Evolutionary conservation across 2,888 invertebrate genomes (phyloP), one percentile per base, ranked within the genome.

Genomic region (Polydrusus pterygomalis): DNA sequence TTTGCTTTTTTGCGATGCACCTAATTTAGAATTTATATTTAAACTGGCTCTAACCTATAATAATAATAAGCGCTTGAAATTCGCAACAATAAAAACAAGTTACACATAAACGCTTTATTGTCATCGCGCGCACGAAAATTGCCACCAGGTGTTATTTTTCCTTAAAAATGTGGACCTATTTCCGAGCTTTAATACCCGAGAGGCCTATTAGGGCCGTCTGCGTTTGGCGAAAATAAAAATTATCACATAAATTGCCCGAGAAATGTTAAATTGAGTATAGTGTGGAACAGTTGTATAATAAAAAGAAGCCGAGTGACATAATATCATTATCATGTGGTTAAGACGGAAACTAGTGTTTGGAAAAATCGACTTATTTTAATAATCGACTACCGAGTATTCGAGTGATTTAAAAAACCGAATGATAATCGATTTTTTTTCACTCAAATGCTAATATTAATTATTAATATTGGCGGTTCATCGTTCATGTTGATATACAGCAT

Each of bases 191-290:
- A 60, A 38, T 60, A 18, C 38, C 38, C 58, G 18, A 60, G 58
- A 56, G 34, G 15, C 15, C 34, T 56, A 56, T 56, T 56, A 34
- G 38, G 15, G 18, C 38, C 17, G 18, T 60, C 58, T 60, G 38
- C 38, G 15, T 60, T n/a, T n/a, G n/a, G 58, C 58, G 38, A 38
- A 60, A 60, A 60, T 60, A 38, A 60, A 60, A 60, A 60, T 60
- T 60, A 60, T 38, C 58, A 60, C 38, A 60, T 60, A 60, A 60
- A 60, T 38, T 60, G 38, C 17, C 6, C 9, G 18, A 38, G 34
- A 38, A 60, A 38, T 18, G 38, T 38, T 17, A 58, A 34, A 58
- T 58, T 58, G 58, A 34, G 58, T 38, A 13, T 17, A 60, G 30
- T 56, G 34, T 56, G 34, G 18, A 18, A 38, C 58, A 60, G 43